phyloP scores from a whole-genome alignment of 1,140 invertebrate species.

The Habropoda laboriosa region DNA sequence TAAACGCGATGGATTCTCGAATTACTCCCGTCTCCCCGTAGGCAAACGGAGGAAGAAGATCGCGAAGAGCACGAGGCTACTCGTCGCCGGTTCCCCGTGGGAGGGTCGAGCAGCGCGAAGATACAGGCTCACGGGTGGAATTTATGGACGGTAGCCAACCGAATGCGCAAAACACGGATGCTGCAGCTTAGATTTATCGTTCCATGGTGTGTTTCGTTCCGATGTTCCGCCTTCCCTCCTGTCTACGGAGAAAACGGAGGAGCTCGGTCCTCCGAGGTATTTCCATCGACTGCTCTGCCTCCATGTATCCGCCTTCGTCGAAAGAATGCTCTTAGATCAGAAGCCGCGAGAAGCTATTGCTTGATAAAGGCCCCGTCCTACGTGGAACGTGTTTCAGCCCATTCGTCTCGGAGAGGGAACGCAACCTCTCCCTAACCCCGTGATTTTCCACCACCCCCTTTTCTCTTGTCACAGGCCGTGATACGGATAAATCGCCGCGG shows the following conservation, averaged over 20 bases:
- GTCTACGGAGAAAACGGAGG: neutral
- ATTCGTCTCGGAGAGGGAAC: too few species aligned
- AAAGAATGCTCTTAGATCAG: neutral
- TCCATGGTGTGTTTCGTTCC: slow-evolving; percentile 54
- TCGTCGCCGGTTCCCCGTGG: slow-evolving; percentile 14
- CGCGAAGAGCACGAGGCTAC: neutral
- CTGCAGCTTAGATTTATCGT: slow-evolving; percentile 72
- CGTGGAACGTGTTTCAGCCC: neutral
- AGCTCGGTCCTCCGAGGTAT: neutral
- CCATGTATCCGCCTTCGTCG: neutral
- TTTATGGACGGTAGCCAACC: slow-evolving; percentile 71
- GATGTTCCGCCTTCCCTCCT: slow-evolving; percentile 44
- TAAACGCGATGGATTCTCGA: too few species aligned
- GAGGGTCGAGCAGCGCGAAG: slow-evolving; percentile 43
- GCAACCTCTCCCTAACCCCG: too few species aligned
- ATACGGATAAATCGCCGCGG: slow-evolving; percentile 18
- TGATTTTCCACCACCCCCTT: neutral
- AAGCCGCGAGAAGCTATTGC: slow-evolving; percentile 3
- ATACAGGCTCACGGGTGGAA: slow-evolving; percentile 54
- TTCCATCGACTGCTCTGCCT: slow-evolving; percentile 9
- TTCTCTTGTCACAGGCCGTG: neutral
- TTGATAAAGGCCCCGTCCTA: too few species aligned
- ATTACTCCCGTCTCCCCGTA: neutral
- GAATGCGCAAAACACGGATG: slow-evolving; percentile 74
- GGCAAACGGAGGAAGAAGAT: too few species aligned